Conservation (phyloP, 92 coral and sea anemone species). For the Heliopora coerulea region DNA sequence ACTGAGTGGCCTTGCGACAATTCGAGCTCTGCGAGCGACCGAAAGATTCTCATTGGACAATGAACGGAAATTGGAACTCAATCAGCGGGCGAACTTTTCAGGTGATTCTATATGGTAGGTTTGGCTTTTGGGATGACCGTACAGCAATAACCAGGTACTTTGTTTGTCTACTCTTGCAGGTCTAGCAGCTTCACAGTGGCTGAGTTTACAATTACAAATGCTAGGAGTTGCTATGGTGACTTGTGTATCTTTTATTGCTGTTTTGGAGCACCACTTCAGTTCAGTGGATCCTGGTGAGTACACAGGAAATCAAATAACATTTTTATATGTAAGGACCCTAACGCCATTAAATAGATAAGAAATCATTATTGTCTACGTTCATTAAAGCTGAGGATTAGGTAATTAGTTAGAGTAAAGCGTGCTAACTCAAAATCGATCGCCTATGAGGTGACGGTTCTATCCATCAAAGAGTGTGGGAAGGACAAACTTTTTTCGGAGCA, state of each 20-base stretch:
- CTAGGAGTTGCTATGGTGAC: constrained; percentile 99
- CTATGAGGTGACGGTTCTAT: no score
- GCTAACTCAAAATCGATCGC: no score
- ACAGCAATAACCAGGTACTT: neutral
- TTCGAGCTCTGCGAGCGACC: constrained; percentile 90
- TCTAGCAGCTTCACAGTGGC: constrained; percentile 94
- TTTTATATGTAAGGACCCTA: no score
- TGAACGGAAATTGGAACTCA: constrained; percentile 70
- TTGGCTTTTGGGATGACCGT: neutral
- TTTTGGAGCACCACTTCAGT: constrained; percentile 88
- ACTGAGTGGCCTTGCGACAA: constrained; percentile 79
- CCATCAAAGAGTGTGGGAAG: no score
- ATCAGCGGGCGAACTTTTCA: constrained; percentile 89
- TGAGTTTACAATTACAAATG: constrained; percentile 81
- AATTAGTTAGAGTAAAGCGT: no score
- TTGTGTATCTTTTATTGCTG: constrained; percentile 92
- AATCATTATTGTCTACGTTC: no score
- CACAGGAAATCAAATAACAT: no score
- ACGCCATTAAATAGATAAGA: no score
- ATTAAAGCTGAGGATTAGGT: no score
- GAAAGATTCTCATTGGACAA: constrained; percentile 68
- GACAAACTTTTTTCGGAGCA: no score
- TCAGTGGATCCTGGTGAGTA: constrained; percentile 84
- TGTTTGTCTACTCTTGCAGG: constrained; percentile 46
- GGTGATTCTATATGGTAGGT: constrained; percentile 48